phyloP scores from a whole-genome alignment of 2,113 vertebrate species.

The Tonatia bakeri region DNA sequence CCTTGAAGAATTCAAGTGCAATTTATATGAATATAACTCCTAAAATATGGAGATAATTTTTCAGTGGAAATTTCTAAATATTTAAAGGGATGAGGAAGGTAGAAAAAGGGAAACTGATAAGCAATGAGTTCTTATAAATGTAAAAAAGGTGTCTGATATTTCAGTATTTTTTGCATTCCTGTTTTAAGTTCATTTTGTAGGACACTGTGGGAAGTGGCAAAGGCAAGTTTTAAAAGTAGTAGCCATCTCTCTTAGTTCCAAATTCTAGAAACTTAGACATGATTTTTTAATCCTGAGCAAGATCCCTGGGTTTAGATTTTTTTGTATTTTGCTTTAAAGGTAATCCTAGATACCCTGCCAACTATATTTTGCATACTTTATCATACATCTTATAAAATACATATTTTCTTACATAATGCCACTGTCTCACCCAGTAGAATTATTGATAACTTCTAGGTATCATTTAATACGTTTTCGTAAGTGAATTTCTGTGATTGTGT shows the following conservation, averaged over 20 bases:
- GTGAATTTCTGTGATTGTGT: background rate
- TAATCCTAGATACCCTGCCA: background rate
- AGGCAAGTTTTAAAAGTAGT: background rate
- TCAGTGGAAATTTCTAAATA: background rate
- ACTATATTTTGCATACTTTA: background rate
- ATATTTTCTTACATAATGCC: background rate
- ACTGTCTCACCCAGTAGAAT: background rate
- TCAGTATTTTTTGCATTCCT: background rate
- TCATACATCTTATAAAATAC: background rate
- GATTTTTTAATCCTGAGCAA: background rate
- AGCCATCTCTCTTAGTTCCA: background rate
- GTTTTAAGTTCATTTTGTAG: background rate
- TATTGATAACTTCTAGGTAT: background rate
- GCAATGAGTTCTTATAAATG: constrained; percentile 4
- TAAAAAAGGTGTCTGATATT: background rate
- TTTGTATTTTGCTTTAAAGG: background rate
- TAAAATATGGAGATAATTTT: background rate
- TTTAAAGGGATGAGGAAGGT: background rate
- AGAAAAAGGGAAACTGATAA: background rate
- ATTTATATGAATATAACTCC: background rate
- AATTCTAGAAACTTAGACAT: background rate
- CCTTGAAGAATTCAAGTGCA: background rate
- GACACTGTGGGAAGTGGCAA: background rate
- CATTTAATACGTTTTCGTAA: background rate
- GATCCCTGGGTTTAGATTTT: background rate